Base-by-base conservation (phyloP, 2,797 vertebrate species). In the Premnoplex brunnescens region DNA sequence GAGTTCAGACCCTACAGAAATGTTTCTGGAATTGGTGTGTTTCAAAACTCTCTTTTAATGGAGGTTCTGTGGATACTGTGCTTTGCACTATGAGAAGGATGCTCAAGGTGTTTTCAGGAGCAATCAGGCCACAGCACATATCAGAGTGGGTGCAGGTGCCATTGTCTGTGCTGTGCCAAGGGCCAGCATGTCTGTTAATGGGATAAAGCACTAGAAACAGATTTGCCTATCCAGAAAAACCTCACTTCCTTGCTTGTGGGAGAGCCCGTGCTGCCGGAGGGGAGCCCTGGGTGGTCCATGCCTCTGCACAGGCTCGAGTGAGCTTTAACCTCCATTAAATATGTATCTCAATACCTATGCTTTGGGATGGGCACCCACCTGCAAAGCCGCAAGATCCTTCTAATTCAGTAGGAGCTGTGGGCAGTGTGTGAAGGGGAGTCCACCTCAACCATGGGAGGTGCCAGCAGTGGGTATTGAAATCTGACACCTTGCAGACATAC, bases 261-360 rank as follows among this genome's bases (percentile, higher is more conserved):
- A 75, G 32, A n/a, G 24, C 19, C 11, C 0, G 20, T 17, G 63
- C 49, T 48, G 22, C 41, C 19, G 71, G 17, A 26, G n/a, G 44
- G 58, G n/a, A 74, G 43, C 27, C 17, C 36, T 7, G 44, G 7
- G 14, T 41, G n/a, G 4, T 27, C 24, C 7, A 2, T 3, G 7
- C 14, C 30, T 41, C 62, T 7, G 3, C 3, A 37, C 32, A 56
- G 43, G 20, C 16, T n/a, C 56, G 37, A 39, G 24, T 22, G 51
- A 58, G 36, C 34, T 58, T 58, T 68, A 59, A 67, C 17, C 22
- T 74, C 3, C 0, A 13, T 60, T 36, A 54, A 63, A 23, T 11
- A 19, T 4, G 20, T 14, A 0, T 18, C 4, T 56, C 2, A 4
- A 18, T n/a, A 36, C 8, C 46, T 19, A 14, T 48, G 12, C 39